Evolutionary conservation across 2,113 vertebrate species (phyloP).

Genomic region (Takifugu bimaculatus): DNA sequence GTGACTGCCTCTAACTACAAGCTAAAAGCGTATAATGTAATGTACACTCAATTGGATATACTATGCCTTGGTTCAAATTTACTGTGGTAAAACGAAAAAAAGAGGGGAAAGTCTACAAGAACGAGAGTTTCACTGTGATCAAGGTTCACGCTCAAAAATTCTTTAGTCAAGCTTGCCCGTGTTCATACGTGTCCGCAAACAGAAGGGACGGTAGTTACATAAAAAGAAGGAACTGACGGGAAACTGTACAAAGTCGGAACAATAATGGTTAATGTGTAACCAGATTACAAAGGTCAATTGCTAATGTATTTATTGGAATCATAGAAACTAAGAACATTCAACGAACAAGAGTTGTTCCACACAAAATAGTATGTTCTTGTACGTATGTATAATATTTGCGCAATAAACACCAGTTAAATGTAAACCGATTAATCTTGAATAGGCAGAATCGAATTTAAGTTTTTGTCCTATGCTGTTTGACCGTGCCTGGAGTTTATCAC

Average conservation of each 20-base stretch:
- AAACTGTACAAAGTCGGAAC: not conserved
- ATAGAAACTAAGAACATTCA: not conserved
- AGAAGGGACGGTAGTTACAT: not conserved
- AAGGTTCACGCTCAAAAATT: slow-evolving; percentile 2
- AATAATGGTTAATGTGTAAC: not conserved
- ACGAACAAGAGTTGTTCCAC: not conserved
- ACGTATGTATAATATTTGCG: too few species aligned
- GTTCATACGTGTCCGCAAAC: not conserved
- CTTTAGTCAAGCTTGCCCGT: not conserved
- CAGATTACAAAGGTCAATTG: not conserved
- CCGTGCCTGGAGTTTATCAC: too few species aligned
- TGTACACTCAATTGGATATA: too few species aligned
- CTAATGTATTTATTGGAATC: not conserved
- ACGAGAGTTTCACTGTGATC: not conserved
- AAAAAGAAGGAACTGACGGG: not conserved
- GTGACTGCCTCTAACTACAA: too few species aligned
- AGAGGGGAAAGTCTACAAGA: not conserved
- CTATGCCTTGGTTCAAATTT: too few species aligned
- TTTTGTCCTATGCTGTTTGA: too few species aligned
- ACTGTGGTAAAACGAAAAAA: too few species aligned
- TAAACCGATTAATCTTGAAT: too few species aligned
- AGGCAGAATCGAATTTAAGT: too few species aligned
- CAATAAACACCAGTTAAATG: too few species aligned
- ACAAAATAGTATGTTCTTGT: too few species aligned
- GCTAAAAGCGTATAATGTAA: too few species aligned